These are phyloP conservation scores for Mobula hypostoma DNA, from an alignment of 2,113 vertebrate species.

Conservation along the genomic window DNA sequence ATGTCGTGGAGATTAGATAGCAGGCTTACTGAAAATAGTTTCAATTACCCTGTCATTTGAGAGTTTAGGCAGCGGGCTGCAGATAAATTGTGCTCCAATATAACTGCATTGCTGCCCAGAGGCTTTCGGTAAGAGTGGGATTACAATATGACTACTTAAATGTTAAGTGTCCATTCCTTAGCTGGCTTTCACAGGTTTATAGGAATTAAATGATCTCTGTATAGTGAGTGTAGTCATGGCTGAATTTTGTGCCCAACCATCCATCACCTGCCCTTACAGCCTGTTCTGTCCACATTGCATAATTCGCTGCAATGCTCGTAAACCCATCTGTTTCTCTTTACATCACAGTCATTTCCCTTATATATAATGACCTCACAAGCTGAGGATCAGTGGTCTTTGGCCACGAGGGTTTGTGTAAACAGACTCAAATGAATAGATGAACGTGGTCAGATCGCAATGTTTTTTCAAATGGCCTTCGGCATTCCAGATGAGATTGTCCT, in stretches of 20 bases:
- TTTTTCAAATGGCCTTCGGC: background rate
- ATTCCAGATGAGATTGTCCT: background rate
- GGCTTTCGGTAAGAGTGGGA: background rate
- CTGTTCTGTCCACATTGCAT: background rate
- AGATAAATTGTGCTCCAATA: background rate
- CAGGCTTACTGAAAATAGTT: background rate
- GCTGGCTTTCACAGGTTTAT: background rate
- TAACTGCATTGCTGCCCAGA: background rate
- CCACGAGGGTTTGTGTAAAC: background rate
- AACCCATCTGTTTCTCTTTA: constrained; percentile 28
- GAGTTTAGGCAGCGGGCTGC: background rate
- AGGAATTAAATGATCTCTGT: background rate
- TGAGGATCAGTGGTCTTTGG: background rate
- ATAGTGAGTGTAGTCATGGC: background rate
- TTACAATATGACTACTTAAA: background rate
- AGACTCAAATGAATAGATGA: background rate
- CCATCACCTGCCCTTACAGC: background rate
- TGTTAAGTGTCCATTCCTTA: background rate
- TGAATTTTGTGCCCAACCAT: background rate
- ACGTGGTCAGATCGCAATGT: background rate
- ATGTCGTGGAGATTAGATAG: background rate
- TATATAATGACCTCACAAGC: background rate
- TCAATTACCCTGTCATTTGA: background rate
- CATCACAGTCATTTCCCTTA: background rate
- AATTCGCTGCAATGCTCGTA: background rate